Evolutionary conservation across 2,888 invertebrate species (phyloP).

Genomic region (Ophonus ardosiacus): DNA sequence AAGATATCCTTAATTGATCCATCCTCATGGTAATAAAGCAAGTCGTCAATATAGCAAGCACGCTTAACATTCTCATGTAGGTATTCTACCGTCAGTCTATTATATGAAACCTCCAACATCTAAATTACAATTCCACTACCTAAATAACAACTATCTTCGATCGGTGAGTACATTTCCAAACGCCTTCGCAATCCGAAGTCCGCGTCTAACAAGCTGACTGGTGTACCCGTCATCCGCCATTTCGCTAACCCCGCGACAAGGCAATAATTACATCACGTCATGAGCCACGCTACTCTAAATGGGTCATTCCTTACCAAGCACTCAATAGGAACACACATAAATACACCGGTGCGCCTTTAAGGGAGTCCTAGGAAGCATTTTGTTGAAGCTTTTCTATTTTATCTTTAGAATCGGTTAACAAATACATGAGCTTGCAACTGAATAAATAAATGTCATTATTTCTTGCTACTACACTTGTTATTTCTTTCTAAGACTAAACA

Average conservation of each 20-base stretch:
- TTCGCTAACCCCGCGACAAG: conserved; percentile 1
- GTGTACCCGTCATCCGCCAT: conserved; percentile 14
- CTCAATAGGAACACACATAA: neutral
- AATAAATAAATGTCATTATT: neutral
- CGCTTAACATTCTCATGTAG: conserved; percentile 32
- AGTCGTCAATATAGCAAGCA: conserved; percentile 30
- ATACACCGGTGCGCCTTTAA: neutral
- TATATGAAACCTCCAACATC: conserved; percentile 42
- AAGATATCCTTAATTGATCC: conserved; percentile 34
- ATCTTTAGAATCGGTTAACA: conserved; percentile 3
- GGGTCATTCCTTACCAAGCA: conserved; percentile 22
- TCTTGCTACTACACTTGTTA: neutral
- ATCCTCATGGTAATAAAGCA: conserved; percentile 7
- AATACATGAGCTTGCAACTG: neutral
- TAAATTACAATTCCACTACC: conserved; percentile 43
- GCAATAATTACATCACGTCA: conserved; percentile 26
- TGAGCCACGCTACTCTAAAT: conserved; percentile 16
- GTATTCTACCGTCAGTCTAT: conserved; percentile 41
- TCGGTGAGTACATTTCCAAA: conserved; percentile 45
- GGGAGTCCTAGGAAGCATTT: neutral
- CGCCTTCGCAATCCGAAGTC: conserved; percentile 31
- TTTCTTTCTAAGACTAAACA: neutral
- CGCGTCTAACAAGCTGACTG: conserved; percentile 24
- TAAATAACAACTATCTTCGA: conserved; percentile 48
- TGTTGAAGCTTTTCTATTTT: neutral